Base-by-base conservation (phyloP, 2,888 invertebrate species). In the Arge pagana region DNA sequence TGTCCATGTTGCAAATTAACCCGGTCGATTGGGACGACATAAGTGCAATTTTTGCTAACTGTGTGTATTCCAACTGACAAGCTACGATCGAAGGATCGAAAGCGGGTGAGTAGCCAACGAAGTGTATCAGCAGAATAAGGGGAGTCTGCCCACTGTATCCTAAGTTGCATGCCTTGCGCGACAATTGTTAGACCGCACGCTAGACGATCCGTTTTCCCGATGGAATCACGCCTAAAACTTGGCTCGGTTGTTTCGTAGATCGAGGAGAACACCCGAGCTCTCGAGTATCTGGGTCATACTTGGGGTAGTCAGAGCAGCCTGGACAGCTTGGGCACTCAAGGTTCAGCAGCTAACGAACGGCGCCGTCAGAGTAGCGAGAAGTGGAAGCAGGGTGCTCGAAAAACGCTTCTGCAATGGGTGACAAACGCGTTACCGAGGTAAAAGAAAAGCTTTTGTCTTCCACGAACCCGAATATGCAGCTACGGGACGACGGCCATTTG, bases 321-420 rank as follows among this genome's bases (percentile, higher is more conserved):
- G 71, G 92, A 92, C 76, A 91, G 91, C 56, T 85, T 88, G 56
- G 86, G 89, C 53, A 86, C 87, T 40, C 84, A 86, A 43, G 82
- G 83, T 0, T 86, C 87, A 37, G 85, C 85, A 3, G 72, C 79
- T 58, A 81, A 70, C 59, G 70, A 75, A 57, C 61, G 74, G 40
- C 80, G 79, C 71, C 80, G 82, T 62, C 64, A 77, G 48, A 80
- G 78, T 65, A 83, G 80, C 72, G 85, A 86, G 63, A 84, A 83
- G 76, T 90, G 91, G 89, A 92, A 90, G 74, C 88, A 89, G 73
- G 93, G 95, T 40, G 96, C 96, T 52, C 87, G 90, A 74, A 93
- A 93, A 78, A 93, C 94, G 18, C 80, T 97, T 56, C 80, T 97
- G 55, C 89, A 92, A 67, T 97, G 96, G 96, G 96, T 96, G 55